Base-by-base conservation (phyloP, 2,113 vertebrate species). In the Crocuta crocuta region DNA sequence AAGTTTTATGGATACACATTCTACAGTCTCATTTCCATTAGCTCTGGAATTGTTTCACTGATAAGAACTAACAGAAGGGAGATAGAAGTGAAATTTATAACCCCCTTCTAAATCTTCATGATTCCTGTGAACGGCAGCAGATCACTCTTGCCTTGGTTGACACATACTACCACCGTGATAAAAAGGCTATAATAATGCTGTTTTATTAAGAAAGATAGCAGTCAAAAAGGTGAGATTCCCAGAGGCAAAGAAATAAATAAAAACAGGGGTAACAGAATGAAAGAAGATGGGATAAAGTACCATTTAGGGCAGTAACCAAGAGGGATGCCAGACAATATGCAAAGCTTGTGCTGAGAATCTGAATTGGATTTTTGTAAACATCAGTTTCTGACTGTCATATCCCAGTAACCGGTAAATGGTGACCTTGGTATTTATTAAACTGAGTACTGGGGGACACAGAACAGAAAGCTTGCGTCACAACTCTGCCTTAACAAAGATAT, bases 21-120 rank as follows among this genome's bases (percentile, higher is more conserved):
- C 19, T 91, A 48, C 4, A 70, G 48, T 80, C 53, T 81, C 26
- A 91, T 91, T 93, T 91, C n/a, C 43, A 71, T 91, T 85, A 91
- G 12, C 26, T 43, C 48, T 89, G 82, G 10, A 78, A 79, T 91
- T 88, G 7, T 48, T 95, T 94, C 53, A 70, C 11, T 76, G 74
- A 53, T 86, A 94, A 84, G 21, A 93, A 39, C n/a, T 89, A 35
- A 50, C 28, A 86, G 26, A 78, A 71, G 24, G 10, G 23, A 66
- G 78, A 87, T 5, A 73, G 50, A 31, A 61, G 13, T 87, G 13
- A 79, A 93, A 96, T 83, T 28, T 73, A 76, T 50, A 55, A 55
- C 23, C 2, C 4, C 90, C 35, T 61, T 66, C 74, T 39, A 53
- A 53, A 76, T 68, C 11, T 93, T 74, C 70, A 55, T 68, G 31